These are phyloP conservation scores for Pica pica DNA, from an alignment of 2,113 vertebrate species.

Conservation along the genomic window DNA sequence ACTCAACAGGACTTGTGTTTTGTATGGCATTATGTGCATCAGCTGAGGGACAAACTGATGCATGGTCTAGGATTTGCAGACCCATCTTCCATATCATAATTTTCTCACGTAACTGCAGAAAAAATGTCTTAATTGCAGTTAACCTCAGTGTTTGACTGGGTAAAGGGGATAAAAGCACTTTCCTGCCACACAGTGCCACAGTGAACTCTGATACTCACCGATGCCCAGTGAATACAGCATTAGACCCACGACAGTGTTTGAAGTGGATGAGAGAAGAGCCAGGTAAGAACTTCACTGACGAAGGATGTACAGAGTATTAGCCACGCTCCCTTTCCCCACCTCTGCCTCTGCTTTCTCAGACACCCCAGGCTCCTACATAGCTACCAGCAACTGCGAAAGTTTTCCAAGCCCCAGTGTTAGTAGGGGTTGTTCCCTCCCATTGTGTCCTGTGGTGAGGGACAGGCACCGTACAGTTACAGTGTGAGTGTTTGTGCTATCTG, in stretches of 20 bases:
- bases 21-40: too few relatives aligned
- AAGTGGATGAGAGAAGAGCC: not conserved
- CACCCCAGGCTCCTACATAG: not conserved
- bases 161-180: not conserved
- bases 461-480: not conserved
- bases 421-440: not conserved
- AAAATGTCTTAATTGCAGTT: not conserved
- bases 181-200: not conserved
- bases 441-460: not conserved
- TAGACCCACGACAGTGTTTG: not conserved
- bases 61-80: not conserved
- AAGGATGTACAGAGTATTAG: not conserved
- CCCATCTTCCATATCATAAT: not conserved
- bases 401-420: not conserved
- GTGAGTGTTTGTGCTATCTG: not conserved
- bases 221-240: accelerated
- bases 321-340: not conserved
- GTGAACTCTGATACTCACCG: accelerated
- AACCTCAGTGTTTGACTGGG: not conserved
- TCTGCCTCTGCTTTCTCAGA: not conserved
- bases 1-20: not conserved
- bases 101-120: not conserved
- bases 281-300: not conserved
- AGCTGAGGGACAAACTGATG: not conserved
- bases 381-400: not conserved